A percentile compares a stretch with the other conserved stretches of the same genome.
These are phyloP conservation scores for Crypturellus undulatus DNA, from an alignment of 2,113 vertebrate genomes.

Conservation along the genomic window DNA sequence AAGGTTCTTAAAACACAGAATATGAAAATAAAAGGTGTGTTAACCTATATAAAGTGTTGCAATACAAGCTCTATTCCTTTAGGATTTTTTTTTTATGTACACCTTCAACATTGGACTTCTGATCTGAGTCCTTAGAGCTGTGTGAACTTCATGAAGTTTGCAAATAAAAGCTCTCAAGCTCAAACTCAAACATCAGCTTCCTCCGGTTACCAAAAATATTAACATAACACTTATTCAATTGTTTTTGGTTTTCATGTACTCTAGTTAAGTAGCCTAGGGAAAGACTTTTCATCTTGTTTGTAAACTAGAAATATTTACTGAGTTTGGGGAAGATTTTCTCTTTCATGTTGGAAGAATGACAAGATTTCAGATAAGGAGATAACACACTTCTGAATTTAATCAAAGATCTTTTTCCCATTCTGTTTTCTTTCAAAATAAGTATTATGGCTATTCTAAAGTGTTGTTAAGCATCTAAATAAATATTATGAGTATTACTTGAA, in stretches of 20 bases:
- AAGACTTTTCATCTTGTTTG: constrained; percentile 45
- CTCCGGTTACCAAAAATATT: constrained; percentile 21
- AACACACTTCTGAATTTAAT: neutral
- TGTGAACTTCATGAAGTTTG: constrained; percentile 5
- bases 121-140: constrained; percentile 19
- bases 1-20: neutral
- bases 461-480: neutral
- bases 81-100: constrained; percentile 1
- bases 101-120: neutral
- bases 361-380: neutral
- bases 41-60: neutral
- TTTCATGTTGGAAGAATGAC: constrained; percentile 25
- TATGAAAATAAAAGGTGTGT: neutral
- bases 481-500: neutral
- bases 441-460: neutral
- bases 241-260: constrained; percentile 39
- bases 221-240: constrained; percentile 31
- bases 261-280: neutral
- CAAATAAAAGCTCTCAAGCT: constrained; percentile 1
- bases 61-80: neutral
- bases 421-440: constrained; percentile 29
- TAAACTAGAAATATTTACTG: constrained; percentile 43
- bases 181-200: constrained; percentile 25
- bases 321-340: neutral
- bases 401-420: neutral